Percentiles rank a stretch among this genome's conserved stretches.
Evolutionary conservation across 2,797 vertebrate species (phyloP).

Genomic region (Amazona finschi): DNA sequence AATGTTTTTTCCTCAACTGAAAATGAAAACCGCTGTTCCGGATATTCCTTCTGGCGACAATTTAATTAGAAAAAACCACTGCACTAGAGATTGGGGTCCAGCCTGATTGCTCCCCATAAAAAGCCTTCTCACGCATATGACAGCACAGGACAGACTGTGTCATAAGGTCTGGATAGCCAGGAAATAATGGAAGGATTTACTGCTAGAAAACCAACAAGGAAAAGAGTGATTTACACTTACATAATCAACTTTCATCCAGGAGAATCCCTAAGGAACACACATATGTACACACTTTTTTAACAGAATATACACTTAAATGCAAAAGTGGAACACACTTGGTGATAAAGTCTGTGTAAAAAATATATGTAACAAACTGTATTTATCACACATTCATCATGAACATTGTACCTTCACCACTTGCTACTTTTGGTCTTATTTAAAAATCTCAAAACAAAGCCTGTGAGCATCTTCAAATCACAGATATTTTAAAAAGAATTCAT

Average conservation of each 20-base stretch:
- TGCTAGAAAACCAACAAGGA: constrained; percentile 46
- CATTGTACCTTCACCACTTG: background rate
- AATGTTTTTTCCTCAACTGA: constrained; percentile 61
- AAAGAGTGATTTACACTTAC: constrained; percentile 62
- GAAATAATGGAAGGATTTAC: constrained; percentile 65
- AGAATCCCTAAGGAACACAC: constrained; percentile 27
- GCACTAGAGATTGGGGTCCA: constrained; percentile 48
- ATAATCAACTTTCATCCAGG: constrained; percentile 45
- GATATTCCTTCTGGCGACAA: constrained; percentile 60
- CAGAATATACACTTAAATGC: background rate
- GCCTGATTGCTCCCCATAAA: constrained; percentile 64
- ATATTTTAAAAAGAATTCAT: background rate
- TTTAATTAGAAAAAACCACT: constrained; percentile 56
- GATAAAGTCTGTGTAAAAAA: background rate
- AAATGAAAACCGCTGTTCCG: constrained; percentile 63
- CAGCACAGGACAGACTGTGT: constrained; percentile 25
- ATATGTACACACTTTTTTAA: background rate
- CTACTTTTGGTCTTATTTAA: background rate
- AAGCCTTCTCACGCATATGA: constrained; percentile 48
- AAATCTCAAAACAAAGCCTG: background rate
- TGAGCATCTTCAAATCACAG: background rate
- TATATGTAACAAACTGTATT: background rate
- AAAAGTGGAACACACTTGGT: background rate
- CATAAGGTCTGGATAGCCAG: constrained; percentile 38
- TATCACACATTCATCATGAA: background rate